Base-by-base conservation (phyloP, 1,140 invertebrate genomes). In the Monochamus saltuarius region DNA sequence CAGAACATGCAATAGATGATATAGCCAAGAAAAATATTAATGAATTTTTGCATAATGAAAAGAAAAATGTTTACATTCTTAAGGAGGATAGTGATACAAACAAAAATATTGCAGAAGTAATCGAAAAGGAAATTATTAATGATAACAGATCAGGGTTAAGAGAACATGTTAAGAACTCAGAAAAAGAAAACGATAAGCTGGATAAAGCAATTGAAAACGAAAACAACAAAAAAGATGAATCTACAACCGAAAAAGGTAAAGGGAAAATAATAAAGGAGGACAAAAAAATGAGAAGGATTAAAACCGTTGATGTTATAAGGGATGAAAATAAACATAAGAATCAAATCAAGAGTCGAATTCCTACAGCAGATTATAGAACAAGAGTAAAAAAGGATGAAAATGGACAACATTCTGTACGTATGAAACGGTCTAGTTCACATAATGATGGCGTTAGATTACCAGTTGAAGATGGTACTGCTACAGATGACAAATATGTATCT, bases 201-300 rank as follows among this genome's bases (percentile, higher is more conserved):
- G 10, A 16, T 4, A 17, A n/a, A n/a, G 37, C 6, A 7, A 16
- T 37, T 39, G 36, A 52, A 8, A 54, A 7, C 4, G 39, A 37
- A 3, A 43, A 54, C 13, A 1, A 17, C 6, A 13, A 14, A 46
- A 43, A 55, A 56, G 34, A 55, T 29, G 6, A 29, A 2, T 29
- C 6, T 29, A 3, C 22, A 29, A 29, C 22, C 6, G 22, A 29
- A 29, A 29, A 29, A 29, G 2, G 6, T 29, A 29, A 29, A 29
- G 6, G 22, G 22, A 29, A 29, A 29, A 29, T 6, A 29, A 29
- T 29, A 6, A 6, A 29, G 6, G 22, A 29, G 6, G 13, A 16
- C 11, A 17, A 17, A 47, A 57, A 49, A 29, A 17, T 19, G 17
- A 57, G 47, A 57, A 17, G 55, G 2, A 47, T 57, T 16, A 57